These are phyloP conservation scores for Ara ararauna DNA, from an alignment of 2,797 vertebrate genomes.

Conservation along the genomic window DNA sequence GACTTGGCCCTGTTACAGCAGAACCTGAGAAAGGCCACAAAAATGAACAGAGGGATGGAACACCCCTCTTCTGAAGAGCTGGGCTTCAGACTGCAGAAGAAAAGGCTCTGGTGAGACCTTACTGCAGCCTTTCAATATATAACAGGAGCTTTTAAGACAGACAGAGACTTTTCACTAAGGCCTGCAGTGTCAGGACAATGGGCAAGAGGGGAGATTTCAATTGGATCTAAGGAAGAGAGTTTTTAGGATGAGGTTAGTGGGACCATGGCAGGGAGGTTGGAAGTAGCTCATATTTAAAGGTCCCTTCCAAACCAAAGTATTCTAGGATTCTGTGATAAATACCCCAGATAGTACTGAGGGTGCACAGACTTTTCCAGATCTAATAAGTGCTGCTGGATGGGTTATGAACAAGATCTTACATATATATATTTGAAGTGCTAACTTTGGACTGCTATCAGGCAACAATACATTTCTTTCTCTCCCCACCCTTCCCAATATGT, in stretches of 20 bases:
- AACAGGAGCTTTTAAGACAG: not conserved
- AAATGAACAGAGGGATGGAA: not conserved
- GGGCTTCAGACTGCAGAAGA: not conserved
- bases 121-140: not conserved
- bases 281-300: not conserved
- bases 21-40: not conserved
- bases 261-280: not conserved
- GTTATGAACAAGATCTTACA: not conserved
- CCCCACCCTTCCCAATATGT: not conserved
- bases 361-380: not conserved
- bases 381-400: not conserved
- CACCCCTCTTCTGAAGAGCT: not conserved
- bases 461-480: not conserved
- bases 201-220: not conserved
- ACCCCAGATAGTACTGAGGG: not conserved
- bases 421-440: not conserved
- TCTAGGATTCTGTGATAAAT: not conserved
- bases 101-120: not conserved
- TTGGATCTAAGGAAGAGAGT: not conserved
- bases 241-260: not conserved
- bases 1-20: not conserved
- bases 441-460: not conserved
- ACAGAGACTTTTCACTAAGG: not conserved
- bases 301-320: not conserved
- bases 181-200: not conserved